Base-by-base conservation (phyloP, 2,797 vertebrate genomes). In the Parauchenoglanis punctatus region DNA sequence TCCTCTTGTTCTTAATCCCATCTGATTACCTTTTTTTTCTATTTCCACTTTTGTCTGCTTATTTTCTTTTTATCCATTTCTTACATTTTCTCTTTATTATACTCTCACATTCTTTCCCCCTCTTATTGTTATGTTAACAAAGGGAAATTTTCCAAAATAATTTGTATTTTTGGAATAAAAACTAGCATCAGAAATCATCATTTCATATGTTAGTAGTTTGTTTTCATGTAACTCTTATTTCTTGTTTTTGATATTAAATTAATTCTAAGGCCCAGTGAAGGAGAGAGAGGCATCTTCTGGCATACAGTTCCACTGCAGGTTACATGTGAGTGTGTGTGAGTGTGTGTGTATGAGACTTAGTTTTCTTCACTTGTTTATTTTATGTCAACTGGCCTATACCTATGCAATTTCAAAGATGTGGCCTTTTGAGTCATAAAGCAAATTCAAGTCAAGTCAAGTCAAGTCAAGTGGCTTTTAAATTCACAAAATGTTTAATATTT, bases 261-360 rank as follows among this genome's bases (percentile, higher is more conserved):
- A 11, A 83, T 68, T 68, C n/a, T 35, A 8, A 31, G 25, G 49
- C 12, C 20, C 7, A 15, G 35, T 52, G 31, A 61, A 58, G 59
- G 13, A 31, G 25, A 88, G 82, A 44, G 85, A 80, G 85, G 61
- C 87, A 84, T 89, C 87, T 88, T 28, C 85, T 91, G 85, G 85
- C n/a, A 59, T 58, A 59, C 83, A 86, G 31, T 35, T 11, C 75
- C 68, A 76, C 46, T 88, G 75, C 63, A 56, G 8, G 54, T 31
- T 18, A 4, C 8, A 0, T 20, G 28, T 80, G n/a, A 23, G 54
- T 35, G 28, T 58, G 75, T 56, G 15, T 11, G 28, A 58, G 54
- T 56, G 28, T 35, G 54, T 58, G 76, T 20, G 54, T 52, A 46
- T 52, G 4, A 40, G 67, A 7, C 1, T 85, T 40, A 18, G 15